These are phyloP conservation scores for Percina caprodes DNA, from an alignment of 2,113 vertebrate genomes.

Conservation along the genomic window DNA sequence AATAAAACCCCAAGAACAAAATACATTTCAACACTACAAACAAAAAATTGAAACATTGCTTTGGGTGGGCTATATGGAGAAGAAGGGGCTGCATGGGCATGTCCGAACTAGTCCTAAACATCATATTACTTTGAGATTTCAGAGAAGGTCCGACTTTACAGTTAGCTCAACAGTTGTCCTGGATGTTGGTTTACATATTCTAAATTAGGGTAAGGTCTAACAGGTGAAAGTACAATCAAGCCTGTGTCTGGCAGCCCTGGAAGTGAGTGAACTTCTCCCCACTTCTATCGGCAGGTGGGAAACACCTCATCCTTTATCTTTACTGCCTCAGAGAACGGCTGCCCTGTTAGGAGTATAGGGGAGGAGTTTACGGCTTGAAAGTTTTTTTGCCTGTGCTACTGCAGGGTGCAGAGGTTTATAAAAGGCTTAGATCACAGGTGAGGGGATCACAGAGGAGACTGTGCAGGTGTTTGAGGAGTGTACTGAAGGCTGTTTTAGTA, in stretches of 20 bases:
- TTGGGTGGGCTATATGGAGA: slow-evolving; percentile 52
- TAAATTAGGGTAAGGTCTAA: slow-evolving; percentile 26
- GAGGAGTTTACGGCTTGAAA: slow-evolving; percentile 70
- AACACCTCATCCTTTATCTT: slow-evolving; percentile 84
- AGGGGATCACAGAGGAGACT: slow-evolving; percentile 80
- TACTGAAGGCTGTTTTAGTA: slow-evolving; percentile 63
- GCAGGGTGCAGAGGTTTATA: slow-evolving; percentile 75
- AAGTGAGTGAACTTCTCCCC: slow-evolving; percentile 52
- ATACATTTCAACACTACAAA: slow-evolving; percentile 73
- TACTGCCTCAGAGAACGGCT: slow-evolving; percentile 74
- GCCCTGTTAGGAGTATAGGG: slow-evolving; percentile 64
- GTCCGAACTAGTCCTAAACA: slow-evolving; percentile 58
- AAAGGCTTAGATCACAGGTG: slow-evolving; percentile 82
- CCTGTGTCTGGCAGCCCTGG: slow-evolving; percentile 33
- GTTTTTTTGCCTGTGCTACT: slow-evolving; percentile 60
- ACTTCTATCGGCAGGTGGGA: slow-evolving; percentile 75
- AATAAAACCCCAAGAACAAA: slow-evolving; percentile 67
- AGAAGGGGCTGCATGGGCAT: slow-evolving; percentile 48
- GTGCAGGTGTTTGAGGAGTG: slow-evolving; percentile 78
- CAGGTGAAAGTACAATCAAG: slow-evolving; percentile 33
- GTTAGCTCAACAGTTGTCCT: not conserved
- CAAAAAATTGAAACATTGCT: slow-evolving; percentile 60
- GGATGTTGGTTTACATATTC: slow-evolving; percentile 19
- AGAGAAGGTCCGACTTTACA: slow-evolving; percentile 41
- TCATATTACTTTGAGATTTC: slow-evolving; percentile 64